Conservation (phyloP, 2,888 invertebrate species). For the Melikaiella ostensackeni region DNA sequence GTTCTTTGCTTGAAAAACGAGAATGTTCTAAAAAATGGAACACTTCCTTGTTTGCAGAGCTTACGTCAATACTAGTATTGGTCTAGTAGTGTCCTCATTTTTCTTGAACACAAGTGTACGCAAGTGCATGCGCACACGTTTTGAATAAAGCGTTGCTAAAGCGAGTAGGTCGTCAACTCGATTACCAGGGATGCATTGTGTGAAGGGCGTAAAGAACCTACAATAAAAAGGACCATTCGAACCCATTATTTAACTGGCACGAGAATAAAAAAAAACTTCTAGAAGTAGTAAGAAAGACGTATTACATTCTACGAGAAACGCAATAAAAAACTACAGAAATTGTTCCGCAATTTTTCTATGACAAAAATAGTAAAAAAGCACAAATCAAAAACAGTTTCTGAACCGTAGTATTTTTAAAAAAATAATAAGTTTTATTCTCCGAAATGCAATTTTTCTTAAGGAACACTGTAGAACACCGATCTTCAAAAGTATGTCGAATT, state of each 20-base stretch:
- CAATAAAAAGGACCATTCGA: background rate
- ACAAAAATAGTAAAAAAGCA: no score
- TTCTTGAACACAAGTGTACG: background rate
- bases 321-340: no score
- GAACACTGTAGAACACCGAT: background rate
- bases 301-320: background rate
- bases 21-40: constrained; percentile 8
- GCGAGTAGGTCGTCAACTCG: background rate
- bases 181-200: constrained; percentile 12
- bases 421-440: background rate
- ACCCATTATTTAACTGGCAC: background rate
- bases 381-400: background rate
- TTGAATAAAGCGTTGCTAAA: background rate
- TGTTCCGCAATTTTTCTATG: no score
- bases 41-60: constrained; percentile 6
- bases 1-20: background rate
- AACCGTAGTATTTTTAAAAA: background rate
- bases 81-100: constrained; percentile 17
- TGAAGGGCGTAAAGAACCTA: background rate
- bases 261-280: background rate
- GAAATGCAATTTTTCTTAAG: background rate
- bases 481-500: no score
- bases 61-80: constrained; percentile 23
- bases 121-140: constrained; percentile 14
- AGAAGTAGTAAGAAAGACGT: background rate